Conservation (phyloP, 2,888 invertebrate species). For the Beris chalybata region DNA sequence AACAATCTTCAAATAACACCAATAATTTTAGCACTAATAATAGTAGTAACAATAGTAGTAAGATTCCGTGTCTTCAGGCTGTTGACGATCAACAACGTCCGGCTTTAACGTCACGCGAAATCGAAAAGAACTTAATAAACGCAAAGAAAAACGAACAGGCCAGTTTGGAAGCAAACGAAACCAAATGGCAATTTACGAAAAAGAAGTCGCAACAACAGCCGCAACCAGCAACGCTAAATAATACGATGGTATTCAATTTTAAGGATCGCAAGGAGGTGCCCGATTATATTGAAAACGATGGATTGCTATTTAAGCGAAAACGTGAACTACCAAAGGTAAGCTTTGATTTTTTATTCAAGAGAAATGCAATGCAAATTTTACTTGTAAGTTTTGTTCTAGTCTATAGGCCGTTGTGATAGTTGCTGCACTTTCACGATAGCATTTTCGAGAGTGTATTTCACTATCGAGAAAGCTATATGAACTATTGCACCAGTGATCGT, state of each 20-base stretch:
- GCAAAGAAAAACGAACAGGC: constrained; percentile 63
- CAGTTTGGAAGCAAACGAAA: constrained; percentile 33
- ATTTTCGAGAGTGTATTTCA: too few relatives aligned
- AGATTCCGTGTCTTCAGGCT: constrained; percentile 1
- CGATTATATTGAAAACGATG: constrained; percentile 90
- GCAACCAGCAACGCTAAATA: constrained; percentile 60
- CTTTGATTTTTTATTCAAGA: too few relatives aligned
- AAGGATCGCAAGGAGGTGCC: constrained; percentile 82
- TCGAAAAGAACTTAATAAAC: constrained; percentile 71
- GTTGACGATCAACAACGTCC: constrained; percentile 34
- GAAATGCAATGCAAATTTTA: too few relatives aligned
- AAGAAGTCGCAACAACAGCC: constrained; percentile 39
- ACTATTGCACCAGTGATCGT: too few relatives aligned
- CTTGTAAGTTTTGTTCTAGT: too few relatives aligned
- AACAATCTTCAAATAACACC: constrained; percentile 40
- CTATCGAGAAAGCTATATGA: too few relatives aligned
- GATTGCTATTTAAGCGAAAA: constrained; percentile 69
- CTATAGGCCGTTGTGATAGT: too few relatives aligned
- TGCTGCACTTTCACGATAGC: too few relatives aligned
- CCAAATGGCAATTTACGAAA: constrained; percentile 42
- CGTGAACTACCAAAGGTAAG: constrained; percentile 76
- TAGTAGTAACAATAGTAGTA: constrained; percentile 21
- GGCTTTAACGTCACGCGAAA: constrained; percentile 63
- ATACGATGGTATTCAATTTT: constrained; percentile 85
- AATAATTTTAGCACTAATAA: constrained; percentile 38